Evolutionary conservation across 2,113 vertebrate genomes (phyloP).

Genomic region (Alectura lathami): DNA sequence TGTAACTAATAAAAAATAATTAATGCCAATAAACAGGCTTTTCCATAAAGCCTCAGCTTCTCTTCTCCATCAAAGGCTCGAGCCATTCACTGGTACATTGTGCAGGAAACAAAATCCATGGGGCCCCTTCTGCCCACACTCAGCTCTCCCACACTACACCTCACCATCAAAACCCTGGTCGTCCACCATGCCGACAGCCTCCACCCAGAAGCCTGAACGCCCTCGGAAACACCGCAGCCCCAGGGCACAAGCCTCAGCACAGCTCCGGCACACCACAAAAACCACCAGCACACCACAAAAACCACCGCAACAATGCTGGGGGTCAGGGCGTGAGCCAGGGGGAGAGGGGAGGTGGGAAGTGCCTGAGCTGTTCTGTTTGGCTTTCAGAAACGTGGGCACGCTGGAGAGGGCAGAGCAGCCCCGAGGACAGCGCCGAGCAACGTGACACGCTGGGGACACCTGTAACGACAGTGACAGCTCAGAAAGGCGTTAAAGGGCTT

Average conservation of each 20-base stretch:
- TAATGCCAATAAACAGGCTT: conserved; percentile 72
- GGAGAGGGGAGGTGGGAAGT: not conserved
- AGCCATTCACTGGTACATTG: not conserved
- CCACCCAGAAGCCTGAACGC: not conserved
- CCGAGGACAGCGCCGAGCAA: too few relatives aligned
- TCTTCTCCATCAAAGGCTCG: conserved; percentile 56
- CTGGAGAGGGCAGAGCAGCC: too few relatives aligned
- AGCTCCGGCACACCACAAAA: too few relatives aligned
- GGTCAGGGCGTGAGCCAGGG: too few relatives aligned
- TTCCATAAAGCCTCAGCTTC: conserved; percentile 51
- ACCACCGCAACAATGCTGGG: not conserved
- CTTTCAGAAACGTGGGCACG: too few relatives aligned
- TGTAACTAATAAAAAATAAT: conserved; percentile 73
- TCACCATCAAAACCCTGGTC: not conserved
- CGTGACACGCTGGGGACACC: not conserved
- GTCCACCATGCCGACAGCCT: too few relatives aligned
- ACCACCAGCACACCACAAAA: rapidly evolving
- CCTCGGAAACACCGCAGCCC: too few relatives aligned
- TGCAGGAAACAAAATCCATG: conserved; percentile 3
- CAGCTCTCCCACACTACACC: not conserved
- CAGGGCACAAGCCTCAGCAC: not conserved
- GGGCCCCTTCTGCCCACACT: not conserved
- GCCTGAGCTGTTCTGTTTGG: not conserved
- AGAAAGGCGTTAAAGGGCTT: not conserved
- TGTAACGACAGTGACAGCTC: rapidly evolving